These are phyloP conservation scores for Coleophora deauratella DNA, from an alignment of 2,888 invertebrate species.

Conservation along the genomic window DNA sequence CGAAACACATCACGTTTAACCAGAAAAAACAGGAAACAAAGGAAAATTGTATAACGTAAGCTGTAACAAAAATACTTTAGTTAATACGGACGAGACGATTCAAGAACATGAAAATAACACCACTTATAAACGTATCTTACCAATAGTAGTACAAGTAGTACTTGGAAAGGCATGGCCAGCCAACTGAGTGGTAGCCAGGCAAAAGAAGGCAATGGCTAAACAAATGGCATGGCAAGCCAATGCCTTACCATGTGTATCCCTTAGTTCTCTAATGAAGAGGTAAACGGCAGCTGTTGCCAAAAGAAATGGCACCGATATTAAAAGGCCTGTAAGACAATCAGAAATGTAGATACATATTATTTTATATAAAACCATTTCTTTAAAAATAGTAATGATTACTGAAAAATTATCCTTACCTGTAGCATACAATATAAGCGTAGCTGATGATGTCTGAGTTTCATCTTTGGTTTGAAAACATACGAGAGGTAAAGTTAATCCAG, in stretches of 20 bases:
- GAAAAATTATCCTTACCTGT: constrained; percentile 35
- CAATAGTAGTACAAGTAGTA: constrained; percentile 62
- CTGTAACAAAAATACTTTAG: constrained; percentile 54
- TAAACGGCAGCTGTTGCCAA: constrained; percentile 65
- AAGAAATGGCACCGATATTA: constrained; percentile 69
- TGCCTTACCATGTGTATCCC: constrained; percentile 72
- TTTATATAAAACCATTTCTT: no score
- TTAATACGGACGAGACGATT: background rate
- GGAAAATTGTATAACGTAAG: constrained; percentile 77
- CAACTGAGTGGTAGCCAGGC: constrained; percentile 71
- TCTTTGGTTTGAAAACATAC: constrained; percentile 62
- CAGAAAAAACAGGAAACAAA: constrained; percentile 80
- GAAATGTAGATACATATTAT: constrained; percentile 1
- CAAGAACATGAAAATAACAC: background rate
- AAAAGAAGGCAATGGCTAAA: constrained; percentile 68
- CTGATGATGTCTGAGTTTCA: constrained; percentile 47
- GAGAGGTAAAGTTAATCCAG: constrained; percentile 65
- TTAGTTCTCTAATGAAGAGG: constrained; percentile 63
- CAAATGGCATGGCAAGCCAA: constrained; percentile 73
- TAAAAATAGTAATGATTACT: constrained; percentile 4
- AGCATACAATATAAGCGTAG: constrained; percentile 52
- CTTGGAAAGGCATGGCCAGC: constrained; percentile 62
- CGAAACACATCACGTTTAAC: constrained; percentile 80
- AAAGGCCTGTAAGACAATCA: constrained; percentile 45
- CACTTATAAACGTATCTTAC: constrained; percentile 27